Evolutionary conservation across 2,888 invertebrate genomes (phyloP), one percentile per base, ranked within the genome.

Genomic region (Thyatira batis): DNA sequence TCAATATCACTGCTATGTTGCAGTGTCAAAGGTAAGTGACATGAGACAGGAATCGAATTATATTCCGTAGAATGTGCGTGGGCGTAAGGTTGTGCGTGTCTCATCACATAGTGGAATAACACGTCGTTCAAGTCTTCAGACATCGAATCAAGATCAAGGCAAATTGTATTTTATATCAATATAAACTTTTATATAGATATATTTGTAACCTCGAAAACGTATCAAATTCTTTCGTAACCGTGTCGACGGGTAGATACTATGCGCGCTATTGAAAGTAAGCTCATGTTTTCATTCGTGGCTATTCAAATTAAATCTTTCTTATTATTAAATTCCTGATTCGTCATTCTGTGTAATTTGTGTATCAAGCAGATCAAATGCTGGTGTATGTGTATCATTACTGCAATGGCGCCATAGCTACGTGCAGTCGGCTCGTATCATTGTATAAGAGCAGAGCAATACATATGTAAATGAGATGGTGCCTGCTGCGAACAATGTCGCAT

Each of bases 401-500:
- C 61, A 27, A 52, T 63, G 74, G 76, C 74, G 71, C 72, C 76
- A 64, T 55, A 58, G 51, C 65, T 70, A 62, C 61, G 65, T 68
- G 61, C 65, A 69, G 61, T 57, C 57, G 69, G 33, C 13, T 33
- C n/a, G 73, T 76, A 71, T 73, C 67, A 65, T 62, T 65, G 63
- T 60, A 69, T 71, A 78, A 81, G 76, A 76, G 83, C 81, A 87
- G 82, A 78, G 74, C 78, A 78, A 84, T 82, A 80, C 76, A 64
- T 69, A 74, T 78, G 78, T 69, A 80, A 78, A 82, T 76, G 70
- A 71, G 71, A 51, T 33, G 33, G 13, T 67, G 64, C 79, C 82
- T 66, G 82, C 82, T 76, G 82, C 53, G 81, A 81, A 86, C 82
- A 80, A 84, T 84, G 83, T 81, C 61, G 60, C 80, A 84, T 85